Evolutionary conservation across 2,797 vertebrate species (phyloP).

Genomic region (Setipinna tenuifilis): DNA sequence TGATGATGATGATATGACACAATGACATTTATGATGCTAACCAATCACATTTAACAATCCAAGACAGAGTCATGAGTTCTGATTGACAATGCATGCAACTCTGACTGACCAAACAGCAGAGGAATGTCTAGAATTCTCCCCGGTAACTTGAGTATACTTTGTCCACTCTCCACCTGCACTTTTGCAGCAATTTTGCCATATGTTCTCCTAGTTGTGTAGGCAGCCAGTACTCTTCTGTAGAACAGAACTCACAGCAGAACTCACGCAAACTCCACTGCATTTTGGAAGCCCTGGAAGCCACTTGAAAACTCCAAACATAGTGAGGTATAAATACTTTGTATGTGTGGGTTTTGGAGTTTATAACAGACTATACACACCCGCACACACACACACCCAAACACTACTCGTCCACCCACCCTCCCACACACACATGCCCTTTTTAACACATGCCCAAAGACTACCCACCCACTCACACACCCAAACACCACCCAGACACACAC

Average conservation of each 20-base stretch:
- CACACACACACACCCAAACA: too few relatives aligned
- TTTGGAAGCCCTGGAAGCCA: not conserved
- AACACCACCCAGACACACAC: not conserved
- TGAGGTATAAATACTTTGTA: too few relatives aligned
- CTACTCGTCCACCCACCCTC: too few relatives aligned
- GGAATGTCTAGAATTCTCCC: constrained; percentile 12
- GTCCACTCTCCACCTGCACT: constrained; percentile 10
- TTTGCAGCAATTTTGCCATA: not conserved
- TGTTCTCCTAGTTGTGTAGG: not conserved
- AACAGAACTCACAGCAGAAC: not conserved
- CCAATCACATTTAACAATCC: not conserved
- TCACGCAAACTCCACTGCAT: not conserved
- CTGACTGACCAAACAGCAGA: not conserved
- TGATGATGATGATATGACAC: not conserved
- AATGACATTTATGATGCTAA: not conserved
- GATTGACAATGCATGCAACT: not conserved
- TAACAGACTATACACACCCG: too few relatives aligned
- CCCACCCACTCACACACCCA: not conserved
- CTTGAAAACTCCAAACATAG: not conserved
- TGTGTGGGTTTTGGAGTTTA: too few relatives aligned
- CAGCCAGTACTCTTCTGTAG: not conserved
- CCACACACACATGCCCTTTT: too few relatives aligned
- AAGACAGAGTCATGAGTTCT: constrained; percentile 6
- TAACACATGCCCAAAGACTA: too few relatives aligned
- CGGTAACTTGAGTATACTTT: constrained; percentile 21